Conservation (phyloP, 2,797 vertebrate genomes). For the Thalassophryne amazonica region DNA sequence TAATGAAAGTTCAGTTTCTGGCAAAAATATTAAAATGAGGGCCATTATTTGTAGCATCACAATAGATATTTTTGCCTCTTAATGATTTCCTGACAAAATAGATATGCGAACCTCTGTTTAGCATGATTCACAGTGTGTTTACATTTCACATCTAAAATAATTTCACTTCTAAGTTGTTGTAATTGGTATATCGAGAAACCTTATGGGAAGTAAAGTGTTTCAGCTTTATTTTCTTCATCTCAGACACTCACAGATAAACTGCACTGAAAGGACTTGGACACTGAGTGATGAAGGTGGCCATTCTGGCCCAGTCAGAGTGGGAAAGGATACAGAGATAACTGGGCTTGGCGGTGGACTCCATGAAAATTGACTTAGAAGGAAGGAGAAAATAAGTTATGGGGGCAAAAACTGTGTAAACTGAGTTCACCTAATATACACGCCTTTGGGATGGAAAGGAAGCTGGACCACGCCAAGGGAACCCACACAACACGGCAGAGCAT, state of each 20-base stretch:
- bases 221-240: constrained; percentile 1
- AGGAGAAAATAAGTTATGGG: constrained; percentile 45
- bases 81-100: constrained; percentile 15
- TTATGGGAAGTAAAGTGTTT: too few species aligned
- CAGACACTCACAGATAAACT: constrained; percentile 3
- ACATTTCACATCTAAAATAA: too few species aligned
- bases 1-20: too few species aligned
- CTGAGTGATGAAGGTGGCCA: constrained; percentile 45
- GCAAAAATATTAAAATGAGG: neutral
- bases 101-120: too few species aligned
- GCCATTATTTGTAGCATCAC: neutral
- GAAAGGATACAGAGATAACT: constrained; percentile 43
- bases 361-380: constrained; percentile 44
- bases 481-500: too few species aligned
- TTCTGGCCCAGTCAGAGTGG: constrained; percentile 10
- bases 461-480: too few species aligned
- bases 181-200: too few species aligned
- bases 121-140: too few species aligned
- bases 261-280: constrained; percentile 9
- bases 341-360: constrained; percentile 35
- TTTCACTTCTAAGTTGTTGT: too few species aligned
- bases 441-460: too few species aligned
- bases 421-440: too few species aligned
- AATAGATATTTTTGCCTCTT: constrained; percentile 2
- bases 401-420: constrained; percentile 47